phyloP scores from a whole-genome alignment of 2,797 vertebrate species.

The Amphiprion clarkii region DNA sequence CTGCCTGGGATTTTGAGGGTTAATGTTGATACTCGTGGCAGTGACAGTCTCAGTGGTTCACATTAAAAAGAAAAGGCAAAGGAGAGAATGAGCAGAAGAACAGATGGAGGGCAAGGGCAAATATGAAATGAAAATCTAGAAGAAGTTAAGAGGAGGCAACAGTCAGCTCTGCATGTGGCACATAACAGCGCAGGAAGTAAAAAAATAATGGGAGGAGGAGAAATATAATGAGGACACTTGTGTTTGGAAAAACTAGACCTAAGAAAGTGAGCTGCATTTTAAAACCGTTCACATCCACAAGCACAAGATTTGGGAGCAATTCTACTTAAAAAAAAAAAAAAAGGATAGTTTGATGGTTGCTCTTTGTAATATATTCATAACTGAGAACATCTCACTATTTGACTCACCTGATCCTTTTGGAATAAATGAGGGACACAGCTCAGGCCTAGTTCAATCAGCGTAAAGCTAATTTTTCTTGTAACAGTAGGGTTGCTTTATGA shows the following conservation, averaged over 20 bases:
- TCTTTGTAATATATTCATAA: not conserved
- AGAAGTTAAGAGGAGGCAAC: constrained; percentile 21
- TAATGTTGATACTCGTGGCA: constrained; percentile 18
- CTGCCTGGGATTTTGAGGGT: no score
- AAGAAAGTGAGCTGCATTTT: constrained; percentile 31
- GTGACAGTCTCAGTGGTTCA: not conserved
- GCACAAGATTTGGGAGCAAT: no score
- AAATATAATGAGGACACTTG: constrained; percentile 35
- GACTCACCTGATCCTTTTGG: not conserved
- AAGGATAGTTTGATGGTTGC: no score
- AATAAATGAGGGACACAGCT: not conserved
- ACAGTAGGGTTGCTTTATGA: constrained; percentile 35
- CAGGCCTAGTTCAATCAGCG: constrained; percentile 16
- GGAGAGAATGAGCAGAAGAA: constrained; percentile 5
- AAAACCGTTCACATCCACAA: constrained; percentile 8
- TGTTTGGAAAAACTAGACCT: constrained; percentile 7
- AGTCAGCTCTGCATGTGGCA: constrained; percentile 25
- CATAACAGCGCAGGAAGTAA: constrained; percentile 13
- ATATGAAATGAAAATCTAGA: constrained; percentile 17
- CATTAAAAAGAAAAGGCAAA: constrained; percentile 2
- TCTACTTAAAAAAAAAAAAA: no score
- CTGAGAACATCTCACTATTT: not conserved
- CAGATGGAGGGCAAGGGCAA: not conserved
- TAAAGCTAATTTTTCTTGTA: constrained; percentile 5
- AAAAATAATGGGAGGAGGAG: not conserved